These are phyloP conservation scores for Holcopasites calliopsidis DNA, from an alignment of 1,140 invertebrate genomes.

Conservation along the genomic window DNA sequence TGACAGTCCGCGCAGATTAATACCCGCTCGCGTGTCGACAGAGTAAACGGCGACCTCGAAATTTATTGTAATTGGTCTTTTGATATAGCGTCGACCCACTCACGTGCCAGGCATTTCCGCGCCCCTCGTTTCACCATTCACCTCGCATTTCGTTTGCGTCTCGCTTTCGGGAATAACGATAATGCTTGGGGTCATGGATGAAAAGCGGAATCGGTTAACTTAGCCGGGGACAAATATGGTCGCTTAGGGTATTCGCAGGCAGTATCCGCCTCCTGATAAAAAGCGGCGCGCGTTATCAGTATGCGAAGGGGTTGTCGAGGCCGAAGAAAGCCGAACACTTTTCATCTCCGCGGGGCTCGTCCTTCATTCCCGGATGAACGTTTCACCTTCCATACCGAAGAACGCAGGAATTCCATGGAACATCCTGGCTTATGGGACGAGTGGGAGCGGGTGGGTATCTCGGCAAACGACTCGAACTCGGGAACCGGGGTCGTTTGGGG, in stretches of 20 bases:
- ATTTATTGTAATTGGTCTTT: conserved; percentile 72
- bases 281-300: not conserved
- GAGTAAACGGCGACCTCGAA: conserved; percentile 63
- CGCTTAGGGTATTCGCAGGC: not conserved
- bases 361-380: conserved; percentile 36
- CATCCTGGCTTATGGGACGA: conserved; percentile 15
- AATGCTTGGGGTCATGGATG: conserved; percentile 46
- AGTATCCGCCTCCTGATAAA: not conserved
- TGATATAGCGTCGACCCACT: conserved; percentile 62
- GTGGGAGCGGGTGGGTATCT: conserved; percentile 44
- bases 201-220: conserved; percentile 34
- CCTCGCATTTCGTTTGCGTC: conserved; percentile 25
- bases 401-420: conserved; percentile 48
- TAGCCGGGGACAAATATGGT: conserved; percentile 21
- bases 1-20: conserved; percentile 64
- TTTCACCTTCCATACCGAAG: conserved; percentile 21
- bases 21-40: conserved; percentile 64
- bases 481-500: conserved; percentile 56
- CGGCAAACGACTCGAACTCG: conserved; percentile 58
- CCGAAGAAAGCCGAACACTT: not conserved
- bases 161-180: conserved; percentile 55
- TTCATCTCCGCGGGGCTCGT: conserved; percentile 1
- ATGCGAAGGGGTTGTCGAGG: not conserved
- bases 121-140: conserved; percentile 23
- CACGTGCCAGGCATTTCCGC: conserved; percentile 48